phyloP scores from a whole-genome alignment of 2,797 vertebrate genomes.

The Heteromormyrus szaboi region DNA sequence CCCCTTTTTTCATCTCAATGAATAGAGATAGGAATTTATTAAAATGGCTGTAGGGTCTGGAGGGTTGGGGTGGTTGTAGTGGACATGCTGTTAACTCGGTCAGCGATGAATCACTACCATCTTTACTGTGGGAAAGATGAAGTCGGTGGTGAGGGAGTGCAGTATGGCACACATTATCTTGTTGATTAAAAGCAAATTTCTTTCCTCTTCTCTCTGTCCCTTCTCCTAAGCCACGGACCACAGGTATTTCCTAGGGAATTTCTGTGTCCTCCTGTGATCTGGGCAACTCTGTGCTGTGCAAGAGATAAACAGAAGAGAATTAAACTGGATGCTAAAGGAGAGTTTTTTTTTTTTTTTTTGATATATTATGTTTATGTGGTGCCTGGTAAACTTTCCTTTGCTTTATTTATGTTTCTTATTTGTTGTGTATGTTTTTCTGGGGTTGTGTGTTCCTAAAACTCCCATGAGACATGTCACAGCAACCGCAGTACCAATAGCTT shows the following conservation, averaged over 20 bases:
- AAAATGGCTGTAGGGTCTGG: slow-evolving; percentile 18
- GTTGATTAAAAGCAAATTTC: slow-evolving; percentile 82
- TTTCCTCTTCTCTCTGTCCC: slow-evolving; percentile 31
- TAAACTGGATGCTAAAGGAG: slow-evolving; percentile 29
- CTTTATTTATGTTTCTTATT: neutral
- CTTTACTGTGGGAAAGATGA: slow-evolving; percentile 26
- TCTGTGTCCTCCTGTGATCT: slow-evolving; percentile 1
- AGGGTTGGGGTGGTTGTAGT: slow-evolving; percentile 26
- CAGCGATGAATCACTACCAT: slow-evolving; percentile 20
- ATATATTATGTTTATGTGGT: neutral
- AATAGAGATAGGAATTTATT: slow-evolving; percentile 19
- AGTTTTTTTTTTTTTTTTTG: neutral
- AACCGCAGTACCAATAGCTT: neutral
- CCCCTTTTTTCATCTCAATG: slow-evolving; percentile 21
- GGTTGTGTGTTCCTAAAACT: neutral
- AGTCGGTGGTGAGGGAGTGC: slow-evolving; percentile 52
- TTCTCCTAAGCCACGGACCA: slow-evolving; percentile 68
- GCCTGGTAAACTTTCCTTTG: neutral
- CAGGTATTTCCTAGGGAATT: slow-evolving; percentile 65
- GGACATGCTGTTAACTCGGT: slow-evolving; percentile 26
- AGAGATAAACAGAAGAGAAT: slow-evolving; percentile 38
- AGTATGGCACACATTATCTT: slow-evolving; percentile 80
- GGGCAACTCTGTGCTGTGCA: slow-evolving; percentile 38
- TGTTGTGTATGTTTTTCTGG: neutral
- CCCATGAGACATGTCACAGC: neutral